Conservation (phyloP, 2,888 invertebrate genomes). For the Anaspis maculata region DNA sequence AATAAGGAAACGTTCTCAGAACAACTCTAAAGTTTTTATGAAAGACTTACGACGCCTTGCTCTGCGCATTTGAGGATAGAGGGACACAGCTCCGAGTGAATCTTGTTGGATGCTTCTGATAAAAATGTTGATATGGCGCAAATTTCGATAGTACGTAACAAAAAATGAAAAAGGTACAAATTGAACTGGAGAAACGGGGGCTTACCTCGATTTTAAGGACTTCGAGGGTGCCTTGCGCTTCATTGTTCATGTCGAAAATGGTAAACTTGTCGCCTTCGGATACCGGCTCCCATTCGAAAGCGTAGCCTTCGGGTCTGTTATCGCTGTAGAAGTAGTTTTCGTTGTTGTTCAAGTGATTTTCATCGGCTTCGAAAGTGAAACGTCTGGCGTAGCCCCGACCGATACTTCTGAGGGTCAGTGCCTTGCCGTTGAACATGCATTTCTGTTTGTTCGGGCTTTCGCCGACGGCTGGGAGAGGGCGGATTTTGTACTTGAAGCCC, state of each 20-base stretch:
- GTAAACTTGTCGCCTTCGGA: conserved; percentile 63
- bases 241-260: conserved; percentile 58
- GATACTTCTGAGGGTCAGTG: conserved; percentile 57
- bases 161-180: conserved; percentile 1
- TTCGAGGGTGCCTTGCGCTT: conserved; percentile 59
- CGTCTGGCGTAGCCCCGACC: conserved; percentile 68
- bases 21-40: conserved; percentile 19
- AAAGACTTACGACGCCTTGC: conserved; percentile 39
- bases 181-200: too few species aligned
- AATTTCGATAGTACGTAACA: conserved; percentile 5
- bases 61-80: conserved; percentile 10
- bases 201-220: conserved; percentile 58
- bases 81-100: conserved; percentile 11
- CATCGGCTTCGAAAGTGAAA: conserved; percentile 60
- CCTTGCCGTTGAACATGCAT: conserved; percentile 58
- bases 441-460: conserved; percentile 26
- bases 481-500: conserved; percentile 67
- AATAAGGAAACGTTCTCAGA: conserved; percentile 24
- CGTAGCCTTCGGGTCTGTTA: conserved; percentile 63
- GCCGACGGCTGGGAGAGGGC: conserved; percentile 50
- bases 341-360: conserved; percentile 55
- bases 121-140: conserved; percentile 19
- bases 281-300: conserved; percentile 61
- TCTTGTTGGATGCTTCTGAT: conserved; percentile 15
- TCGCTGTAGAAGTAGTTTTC: conserved; percentile 73